Base-by-base conservation (phyloP, 1,140 invertebrate genomes). In the Phocides pigmalion region DNA sequence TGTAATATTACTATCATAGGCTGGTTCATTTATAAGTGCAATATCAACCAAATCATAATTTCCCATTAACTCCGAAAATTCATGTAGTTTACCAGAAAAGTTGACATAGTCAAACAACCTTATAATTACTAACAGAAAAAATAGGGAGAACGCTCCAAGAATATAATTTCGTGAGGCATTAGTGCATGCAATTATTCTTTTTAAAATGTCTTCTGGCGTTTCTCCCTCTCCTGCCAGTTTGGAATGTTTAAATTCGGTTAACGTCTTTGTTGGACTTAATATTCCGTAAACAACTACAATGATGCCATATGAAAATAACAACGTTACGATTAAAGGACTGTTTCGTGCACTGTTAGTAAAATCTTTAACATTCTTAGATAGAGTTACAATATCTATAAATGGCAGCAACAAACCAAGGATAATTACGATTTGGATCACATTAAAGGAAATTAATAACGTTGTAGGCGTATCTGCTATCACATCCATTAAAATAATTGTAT, bases 21-120 rank as follows among this genome's bases (percentile, higher is more conserved):
- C 67, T 20, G 32, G 9, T 32, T 71, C 63, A 39, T 53, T 46
- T 50, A 63, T 54, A 47, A 69, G 67, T 14, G 61, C 66, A 12
- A 81, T 71, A 44, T 85, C 79, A 19, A 84, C 14, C 4, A 85
- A 50, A 44, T 84, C 70, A 63, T 80, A 84, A 56, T 83, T 71
- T 66, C 62, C 72, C 76, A 84, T 83, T 11, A 84, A 69, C 66
- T 82, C 68, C 4, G 74, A 78, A 25, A 87, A 77, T 64, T 87
- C 81, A 19, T 80, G 64, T 54, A 84, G 63, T 66, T 82, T 85
- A 3, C 79, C 81, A 63, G 84, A 78, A 75, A 85, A 85, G 49
- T 66, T 66, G 11, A 87, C 58, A 61, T 63, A 78, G 17, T 87
- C 81, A 25, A 66, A 70, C 25, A 84, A 42, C 58, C 82, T 79